Conservation (phyloP, 2,888 invertebrate species). For the Meta bourneti region DNA sequence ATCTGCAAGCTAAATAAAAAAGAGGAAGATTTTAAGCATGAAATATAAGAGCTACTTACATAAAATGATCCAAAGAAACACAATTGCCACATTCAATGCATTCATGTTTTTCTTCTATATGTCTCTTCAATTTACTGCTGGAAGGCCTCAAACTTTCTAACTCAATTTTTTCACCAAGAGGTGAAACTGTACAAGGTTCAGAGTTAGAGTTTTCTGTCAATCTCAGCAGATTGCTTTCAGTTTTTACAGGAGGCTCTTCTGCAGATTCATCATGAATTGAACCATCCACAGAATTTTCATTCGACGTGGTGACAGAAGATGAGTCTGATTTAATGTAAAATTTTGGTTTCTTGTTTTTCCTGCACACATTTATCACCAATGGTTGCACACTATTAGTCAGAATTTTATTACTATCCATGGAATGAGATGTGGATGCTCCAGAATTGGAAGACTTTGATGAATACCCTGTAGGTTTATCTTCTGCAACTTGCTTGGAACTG, state of each 20-base stretch:
- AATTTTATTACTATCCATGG: too few species aligned
- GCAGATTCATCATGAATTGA: neutral
- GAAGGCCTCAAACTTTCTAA: too few species aligned
- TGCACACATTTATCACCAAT: slow-evolving; percentile 21
- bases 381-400: slow-evolving; percentile 10
- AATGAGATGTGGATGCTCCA: too few species aligned
- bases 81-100: slow-evolving; percentile 47
- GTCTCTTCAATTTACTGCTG: neutral
- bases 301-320: neutral
- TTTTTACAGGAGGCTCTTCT: neutral
- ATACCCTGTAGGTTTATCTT: too few species aligned
- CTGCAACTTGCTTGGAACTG: too few species aligned
- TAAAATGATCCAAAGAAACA: slow-evolving; percentile 21
- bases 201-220: too few species aligned
- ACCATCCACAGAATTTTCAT: neutral
- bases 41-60: slow-evolving; percentile 21
- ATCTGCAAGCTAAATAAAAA: too few species aligned
- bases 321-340: slow-evolving; percentile 34
- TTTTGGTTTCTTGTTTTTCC: slow-evolving; percentile 8
- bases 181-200: too few species aligned
- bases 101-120: neutral
- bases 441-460: too few species aligned
- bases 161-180: too few species aligned
- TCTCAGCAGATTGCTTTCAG: neutral
- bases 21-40: too few species aligned